A percentile compares a stretch with the other conserved stretches of the same genome.
Conservation (phyloP, 2,888 invertebrate genomes). For the Limnephilus marmoratus region DNA sequence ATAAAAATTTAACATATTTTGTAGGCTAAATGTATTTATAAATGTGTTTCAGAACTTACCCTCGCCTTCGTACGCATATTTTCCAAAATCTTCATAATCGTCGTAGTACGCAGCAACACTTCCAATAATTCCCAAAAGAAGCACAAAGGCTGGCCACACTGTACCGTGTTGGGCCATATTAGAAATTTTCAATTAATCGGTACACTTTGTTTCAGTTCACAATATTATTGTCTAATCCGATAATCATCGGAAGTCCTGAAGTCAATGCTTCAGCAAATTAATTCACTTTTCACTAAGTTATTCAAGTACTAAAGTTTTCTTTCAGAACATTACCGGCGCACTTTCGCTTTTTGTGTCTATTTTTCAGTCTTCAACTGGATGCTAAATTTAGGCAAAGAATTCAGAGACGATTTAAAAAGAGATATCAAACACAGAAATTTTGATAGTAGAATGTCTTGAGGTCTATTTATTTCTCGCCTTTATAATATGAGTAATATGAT, state of each 20-base stretch:
- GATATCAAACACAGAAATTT: not conserved
- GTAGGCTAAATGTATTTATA: not conserved
- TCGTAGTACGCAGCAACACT: slow-evolving; percentile 40
- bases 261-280: not conserved
- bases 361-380: not conserved
- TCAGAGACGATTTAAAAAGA: not conserved
- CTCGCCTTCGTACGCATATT: slow-evolving; percentile 46
- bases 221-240: not conserved
- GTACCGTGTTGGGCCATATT: slow-evolving; percentile 33
- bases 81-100: slow-evolving; percentile 48
- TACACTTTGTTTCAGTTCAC: slow-evolving; percentile 23
- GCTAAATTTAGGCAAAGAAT: not conserved
- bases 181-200: not conserved
- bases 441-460: not conserved
- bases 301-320: not conserved
- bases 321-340: not conserved
- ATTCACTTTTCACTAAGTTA: not conserved
- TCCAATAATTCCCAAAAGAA: slow-evolving; percentile 26
- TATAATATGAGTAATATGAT: not conserved
- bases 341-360: not conserved
- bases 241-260: not conserved
- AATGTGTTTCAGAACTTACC: slow-evolving; percentile 40
- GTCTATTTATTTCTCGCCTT: too few species aligned
- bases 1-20: too few species aligned
- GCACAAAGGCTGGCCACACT: slow-evolving; percentile 38